Percentiles rank a stretch among this genome's conserved stretches.
Evolutionary conservation across 1,140 invertebrate species (phyloP).

Genomic region (Asobara japonica): DNA sequence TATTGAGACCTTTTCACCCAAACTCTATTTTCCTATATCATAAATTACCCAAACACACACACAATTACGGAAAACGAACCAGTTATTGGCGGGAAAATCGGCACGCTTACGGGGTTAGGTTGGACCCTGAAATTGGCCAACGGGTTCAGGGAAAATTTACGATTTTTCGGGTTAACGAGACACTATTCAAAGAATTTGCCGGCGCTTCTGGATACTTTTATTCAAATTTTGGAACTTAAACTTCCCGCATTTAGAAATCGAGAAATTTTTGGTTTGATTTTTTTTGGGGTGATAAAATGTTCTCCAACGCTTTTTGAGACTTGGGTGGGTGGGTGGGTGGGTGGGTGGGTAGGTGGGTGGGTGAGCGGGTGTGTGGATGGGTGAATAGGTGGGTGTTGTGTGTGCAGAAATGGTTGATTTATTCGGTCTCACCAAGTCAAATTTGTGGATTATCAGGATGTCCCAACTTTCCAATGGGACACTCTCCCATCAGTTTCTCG

Average conservation of each 20-base stretch:
- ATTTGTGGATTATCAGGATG: too few species aligned
- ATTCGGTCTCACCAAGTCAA: too few species aligned
- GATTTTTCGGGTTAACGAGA: slow-evolving; percentile 38
- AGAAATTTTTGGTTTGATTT: neutral
- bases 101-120: neutral
- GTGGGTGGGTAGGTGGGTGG: too few species aligned
- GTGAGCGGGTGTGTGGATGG: too few species aligned
- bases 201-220: neutral
- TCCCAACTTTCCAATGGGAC: too few species aligned
- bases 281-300: neutral
- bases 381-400: too few species aligned
- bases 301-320: too few species aligned
- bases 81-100: neutral
- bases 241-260: too few species aligned
- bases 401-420: too few species aligned
- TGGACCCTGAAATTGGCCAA: slow-evolving; percentile 18
- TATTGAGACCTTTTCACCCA: neutral
- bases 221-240: neutral
- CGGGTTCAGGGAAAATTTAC: slow-evolving; percentile 39
- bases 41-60: neutral
- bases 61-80: slow-evolving; percentile 8
- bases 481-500: too few species aligned
- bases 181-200: neutral
- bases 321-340: too few species aligned
- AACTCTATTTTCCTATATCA: neutral